These are phyloP conservation scores for Mallotus villosus DNA, from an alignment of 2,797 vertebrate genomes.

Conservation along the genomic window DNA sequence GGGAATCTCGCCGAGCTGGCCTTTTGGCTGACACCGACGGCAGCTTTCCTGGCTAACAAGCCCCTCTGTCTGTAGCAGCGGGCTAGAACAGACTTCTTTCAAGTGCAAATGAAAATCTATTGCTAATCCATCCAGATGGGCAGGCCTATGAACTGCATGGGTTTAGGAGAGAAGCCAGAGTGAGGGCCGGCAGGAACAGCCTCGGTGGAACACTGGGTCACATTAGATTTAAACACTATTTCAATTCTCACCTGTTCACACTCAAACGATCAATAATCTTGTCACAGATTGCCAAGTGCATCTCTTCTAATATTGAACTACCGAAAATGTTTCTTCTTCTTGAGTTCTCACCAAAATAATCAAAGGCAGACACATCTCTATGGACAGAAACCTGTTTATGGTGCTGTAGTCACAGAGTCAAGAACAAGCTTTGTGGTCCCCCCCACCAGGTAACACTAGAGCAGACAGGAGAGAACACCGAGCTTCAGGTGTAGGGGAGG, in stretches of 20 bases:
- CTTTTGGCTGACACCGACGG: constrained; percentile 17
- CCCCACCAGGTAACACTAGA: neutral
- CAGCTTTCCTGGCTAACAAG: constrained; percentile 36
- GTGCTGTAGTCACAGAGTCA: neutral
- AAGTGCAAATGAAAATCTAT: constrained; percentile 55
- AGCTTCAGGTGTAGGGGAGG: neutral
- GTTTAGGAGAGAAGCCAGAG: neutral
- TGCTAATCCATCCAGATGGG: constrained; percentile 50
- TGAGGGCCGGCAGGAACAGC: constrained; percentile 1
- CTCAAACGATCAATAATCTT: too few species aligned
- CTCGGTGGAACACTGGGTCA: constrained; percentile 20
- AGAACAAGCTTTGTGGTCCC: neutral
- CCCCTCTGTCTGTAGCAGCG: constrained; percentile 25
- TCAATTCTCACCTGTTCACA: too few species aligned
- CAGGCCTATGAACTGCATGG: constrained; percentile 17
- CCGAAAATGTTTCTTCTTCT: too few species aligned
- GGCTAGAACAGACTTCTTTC: constrained; percentile 39
- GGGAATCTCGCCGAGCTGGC: constrained; percentile 6
- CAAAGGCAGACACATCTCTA: neutral
- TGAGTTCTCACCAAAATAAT: too few species aligned
- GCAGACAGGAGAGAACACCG: neutral
- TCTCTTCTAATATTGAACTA: too few species aligned
- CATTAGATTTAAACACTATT: neutral
- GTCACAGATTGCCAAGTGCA: too few species aligned
- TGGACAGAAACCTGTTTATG: too few species aligned